These are phyloP conservation scores for Trichomalopsis sarcophagae DNA, from an alignment of 1,140 invertebrate genomes.

Conservation along the genomic window DNA sequence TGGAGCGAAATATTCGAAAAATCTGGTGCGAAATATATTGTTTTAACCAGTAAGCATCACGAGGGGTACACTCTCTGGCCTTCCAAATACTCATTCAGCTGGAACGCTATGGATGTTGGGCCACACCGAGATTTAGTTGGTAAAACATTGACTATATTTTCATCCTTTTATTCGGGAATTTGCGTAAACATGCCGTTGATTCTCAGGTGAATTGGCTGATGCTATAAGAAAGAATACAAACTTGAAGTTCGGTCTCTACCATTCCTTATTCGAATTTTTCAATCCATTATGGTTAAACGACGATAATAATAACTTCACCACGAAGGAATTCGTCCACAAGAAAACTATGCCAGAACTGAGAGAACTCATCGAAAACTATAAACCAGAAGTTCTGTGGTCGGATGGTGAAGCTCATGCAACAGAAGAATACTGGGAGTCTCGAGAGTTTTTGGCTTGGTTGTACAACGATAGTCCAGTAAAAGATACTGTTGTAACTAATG, in stretches of 20 bases:
- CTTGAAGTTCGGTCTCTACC: conserved; percentile 89
- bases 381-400: conserved; percentile 94
- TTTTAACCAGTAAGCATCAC: conserved; percentile 94
- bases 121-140: conserved; percentile 87
- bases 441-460: conserved; percentile 90
- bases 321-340: conserved; percentile 79
- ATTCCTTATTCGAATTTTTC: conserved; percentile 93
- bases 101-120: conserved; percentile 92
- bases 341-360: conserved; percentile 85
- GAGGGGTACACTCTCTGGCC: conserved; percentile 94
- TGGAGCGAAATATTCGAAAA: conserved; percentile 85
- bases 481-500: conserved; percentile 89
- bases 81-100: conserved; percentile 88
- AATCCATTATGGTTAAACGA: conserved; percentile 89
- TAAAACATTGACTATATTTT: conserved; percentile 52
- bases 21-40: conserved; percentile 89
- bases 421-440: conserved; percentile 87
- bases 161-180: background rate
- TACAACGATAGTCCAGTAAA: conserved; percentile 96
- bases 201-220: conserved; percentile 80
- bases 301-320: conserved; percentile 80
- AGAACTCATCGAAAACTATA: conserved; percentile 84
- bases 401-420: conserved; percentile 91
- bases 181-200: too few species aligned
- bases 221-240: conserved; percentile 79